Conservation (phyloP, 2,888 invertebrate genomes). For the Rhagium mordax region DNA sequence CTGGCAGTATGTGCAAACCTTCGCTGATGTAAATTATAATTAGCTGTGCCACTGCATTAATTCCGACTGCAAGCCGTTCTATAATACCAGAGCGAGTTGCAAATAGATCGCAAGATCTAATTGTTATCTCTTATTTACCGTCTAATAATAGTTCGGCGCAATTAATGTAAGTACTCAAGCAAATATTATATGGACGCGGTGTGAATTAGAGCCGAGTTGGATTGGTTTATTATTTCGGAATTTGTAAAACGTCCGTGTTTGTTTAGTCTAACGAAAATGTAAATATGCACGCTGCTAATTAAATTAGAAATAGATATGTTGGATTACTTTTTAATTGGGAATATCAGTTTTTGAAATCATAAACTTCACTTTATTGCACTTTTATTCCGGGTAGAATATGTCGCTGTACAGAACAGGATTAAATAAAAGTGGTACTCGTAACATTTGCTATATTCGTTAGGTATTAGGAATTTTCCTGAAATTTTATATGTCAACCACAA, state of each 20-base stretch:
- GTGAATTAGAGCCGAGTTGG: background rate
- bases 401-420: no score
- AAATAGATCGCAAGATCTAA: slow-evolving; percentile 12
- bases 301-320: background rate
- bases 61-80: slow-evolving; percentile 4
- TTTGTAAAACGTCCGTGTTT: background rate
- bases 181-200: background rate
- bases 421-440: no score
- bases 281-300: background rate
- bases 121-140: background rate
- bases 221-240: background rate
- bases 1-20: background rate
- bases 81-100: slow-evolving; percentile 7
- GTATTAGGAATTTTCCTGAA: no score
- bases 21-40: slow-evolving; percentile 11
- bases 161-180: background rate
- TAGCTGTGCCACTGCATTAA: background rate
- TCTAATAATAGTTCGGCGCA: background rate
- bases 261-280: background rate
- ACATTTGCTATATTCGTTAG: no score
- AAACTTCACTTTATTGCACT: no score
- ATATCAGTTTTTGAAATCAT: no score
- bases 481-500: no score
- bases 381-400: no score
- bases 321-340: no score